These are phyloP conservation scores for Siniperca knerii DNA, from an alignment of 2,113 vertebrate genomes.

Conservation along the genomic window DNA sequence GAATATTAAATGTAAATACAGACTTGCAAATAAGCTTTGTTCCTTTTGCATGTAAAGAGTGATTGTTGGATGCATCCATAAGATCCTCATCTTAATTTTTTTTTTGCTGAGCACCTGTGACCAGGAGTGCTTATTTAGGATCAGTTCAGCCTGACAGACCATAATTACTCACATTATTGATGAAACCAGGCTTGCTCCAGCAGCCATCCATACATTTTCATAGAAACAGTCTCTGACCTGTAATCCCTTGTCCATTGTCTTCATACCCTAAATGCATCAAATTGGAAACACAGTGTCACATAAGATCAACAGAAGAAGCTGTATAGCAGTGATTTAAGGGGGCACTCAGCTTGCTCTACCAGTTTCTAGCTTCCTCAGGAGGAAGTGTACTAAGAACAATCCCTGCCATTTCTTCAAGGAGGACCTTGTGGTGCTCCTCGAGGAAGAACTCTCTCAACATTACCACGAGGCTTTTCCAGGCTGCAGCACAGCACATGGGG, in stretches of 20 bases:
- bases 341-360: too few species aligned
- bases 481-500: background rate
- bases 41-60: background rate
- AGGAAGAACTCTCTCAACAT: background rate
- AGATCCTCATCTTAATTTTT: background rate
- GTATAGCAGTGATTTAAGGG: background rate
- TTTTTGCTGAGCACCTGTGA: background rate
- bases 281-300: background rate
- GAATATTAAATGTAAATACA: constrained; percentile 20
- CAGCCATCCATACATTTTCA: background rate
- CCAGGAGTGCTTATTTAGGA: constrained; percentile 1
- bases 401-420: background rate
- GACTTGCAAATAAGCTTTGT: background rate
- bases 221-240: background rate
- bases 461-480: background rate
- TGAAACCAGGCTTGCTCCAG: background rate
- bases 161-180: background rate
- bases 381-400: background rate
- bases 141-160: constrained; percentile 15
- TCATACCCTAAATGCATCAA: background rate
- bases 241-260: background rate
- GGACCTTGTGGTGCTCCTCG: background rate
- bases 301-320: background rate
- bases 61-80: background rate
- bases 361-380: background rate